Evolutionary conservation across 2,797 vertebrate species (phyloP), one percentile per base, ranked within the genome.

Genomic region (Tamandua tetradactyla): DNA sequence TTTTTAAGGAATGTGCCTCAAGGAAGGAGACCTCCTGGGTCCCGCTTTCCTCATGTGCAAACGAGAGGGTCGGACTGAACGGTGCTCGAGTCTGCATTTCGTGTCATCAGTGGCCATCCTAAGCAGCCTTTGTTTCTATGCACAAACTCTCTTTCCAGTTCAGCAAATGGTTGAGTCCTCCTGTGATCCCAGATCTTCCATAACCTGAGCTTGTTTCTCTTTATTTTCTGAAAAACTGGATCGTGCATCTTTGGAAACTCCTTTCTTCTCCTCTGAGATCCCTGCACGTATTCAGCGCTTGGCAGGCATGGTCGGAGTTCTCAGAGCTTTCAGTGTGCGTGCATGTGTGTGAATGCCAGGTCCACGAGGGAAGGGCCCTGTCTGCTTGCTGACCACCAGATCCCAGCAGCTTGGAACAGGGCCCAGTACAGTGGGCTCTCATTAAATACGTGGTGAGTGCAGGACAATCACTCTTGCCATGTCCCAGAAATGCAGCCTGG

Each of bases 41-140:
- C 72, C 59, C 7, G 2, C 25, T 78, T 42, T 59, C 55, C 23
- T 81, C 1, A 6, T 44, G n/a, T 30, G 37, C 57, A n/a, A 25
- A 44, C 0, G 0, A 64, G 68, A 75, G 15, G 42, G 37, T 0
- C 25, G 74, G 32, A 12, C 22, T 2, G 22, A 52, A 44, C 0
- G 1, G 22, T 1, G 15, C 30, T 61, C 37, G 11, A 22, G 55
- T 55, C 0, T 8, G 40, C 2, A 61, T 32, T 25, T 82, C 11
- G n/a, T 6, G 37, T 25, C 74, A 57, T 25, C 30, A 2, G 25
- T 32, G 42, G 52, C 4, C 30, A 13, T 55, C 0, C 0, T 10
- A 12, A 5, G 32, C 35, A 57, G 42, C 22, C 35, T 71, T 9
- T 10, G 75, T 18, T 44, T 68, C 66, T 27, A 20, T 10, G 55